Conservation (phyloP, 2,113 vertebrate species). For the Mirza zaza region DNA sequence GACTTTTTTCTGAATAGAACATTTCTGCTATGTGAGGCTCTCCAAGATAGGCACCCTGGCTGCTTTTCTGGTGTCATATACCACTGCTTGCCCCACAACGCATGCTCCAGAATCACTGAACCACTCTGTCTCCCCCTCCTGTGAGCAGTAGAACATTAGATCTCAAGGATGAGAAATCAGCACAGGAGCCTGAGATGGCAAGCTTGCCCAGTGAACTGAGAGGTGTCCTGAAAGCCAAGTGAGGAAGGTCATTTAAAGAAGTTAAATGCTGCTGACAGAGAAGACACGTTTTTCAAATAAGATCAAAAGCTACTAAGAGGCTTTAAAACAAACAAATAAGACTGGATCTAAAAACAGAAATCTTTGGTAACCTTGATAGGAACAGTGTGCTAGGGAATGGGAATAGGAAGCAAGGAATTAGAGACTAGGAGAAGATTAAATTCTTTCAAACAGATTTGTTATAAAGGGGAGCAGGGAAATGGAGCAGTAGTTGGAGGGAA, state of each 20-base stretch:
- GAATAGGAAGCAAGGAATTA: not conserved
- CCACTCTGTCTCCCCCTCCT: not conserved
- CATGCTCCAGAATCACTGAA: not conserved
- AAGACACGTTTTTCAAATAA: not conserved
- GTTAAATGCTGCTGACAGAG: not conserved
- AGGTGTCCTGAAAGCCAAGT: not conserved
- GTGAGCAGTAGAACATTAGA: not conserved
- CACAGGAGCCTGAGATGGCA: not conserved
- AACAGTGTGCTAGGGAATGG: not conserved
- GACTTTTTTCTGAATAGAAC: not conserved
- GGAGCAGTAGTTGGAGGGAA: not conserved
- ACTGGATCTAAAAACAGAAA: not conserved
- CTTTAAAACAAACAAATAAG: not conserved
- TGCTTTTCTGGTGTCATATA: not conserved
- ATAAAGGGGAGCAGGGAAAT: not conserved
- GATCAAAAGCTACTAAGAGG: not conserved
- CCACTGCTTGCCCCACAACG: not conserved
- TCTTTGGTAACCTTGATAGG: not conserved
- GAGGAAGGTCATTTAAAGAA: not conserved
- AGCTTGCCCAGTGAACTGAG: not conserved
- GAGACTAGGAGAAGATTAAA: not conserved
- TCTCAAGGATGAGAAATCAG: not conserved
- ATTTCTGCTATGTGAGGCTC: not conserved
- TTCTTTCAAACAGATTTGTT: not conserved
- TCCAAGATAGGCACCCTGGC: not conserved